phyloP scores from a whole-genome alignment of 1,140 invertebrate genomes.

The Zaprionus ornatus region DNA sequence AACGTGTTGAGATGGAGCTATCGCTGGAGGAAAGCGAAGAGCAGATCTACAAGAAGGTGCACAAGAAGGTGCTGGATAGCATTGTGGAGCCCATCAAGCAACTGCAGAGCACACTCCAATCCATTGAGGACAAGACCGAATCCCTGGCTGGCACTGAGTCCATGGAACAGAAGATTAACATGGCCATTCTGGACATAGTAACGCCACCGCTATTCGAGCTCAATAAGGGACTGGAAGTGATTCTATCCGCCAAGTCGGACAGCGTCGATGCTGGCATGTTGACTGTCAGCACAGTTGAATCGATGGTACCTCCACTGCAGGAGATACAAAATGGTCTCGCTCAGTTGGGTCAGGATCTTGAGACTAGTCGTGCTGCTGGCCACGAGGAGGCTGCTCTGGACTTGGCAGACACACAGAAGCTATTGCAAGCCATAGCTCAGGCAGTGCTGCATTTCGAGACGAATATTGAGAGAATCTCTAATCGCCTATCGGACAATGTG shows the following conservation, averaged over 20 bases:
- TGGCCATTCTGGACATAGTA: slow-evolving; percentile 85
- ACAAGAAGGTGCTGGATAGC: slow-evolving; percentile 84
- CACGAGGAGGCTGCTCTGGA: slow-evolving; percentile 59
- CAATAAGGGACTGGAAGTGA: slow-evolving; percentile 84
- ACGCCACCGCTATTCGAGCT: slow-evolving; percentile 84
- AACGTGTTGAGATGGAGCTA: slow-evolving; percentile 84
- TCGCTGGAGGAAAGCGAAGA: slow-evolving; percentile 82
- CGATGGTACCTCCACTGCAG: slow-evolving; percentile 84
- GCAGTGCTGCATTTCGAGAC: slow-evolving; percentile 79
- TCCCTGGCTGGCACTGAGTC: slow-evolving; percentile 83
- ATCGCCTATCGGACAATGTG: slow-evolving; percentile 55
- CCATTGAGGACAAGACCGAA: slow-evolving; percentile 84
- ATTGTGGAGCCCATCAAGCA: slow-evolving; percentile 84
- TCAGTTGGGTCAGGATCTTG: slow-evolving; percentile 76
- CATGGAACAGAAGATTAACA: slow-evolving; percentile 84
- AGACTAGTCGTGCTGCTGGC: slow-evolving; percentile 60
- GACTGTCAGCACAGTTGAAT: slow-evolving; percentile 84
- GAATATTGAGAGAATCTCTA: slow-evolving; percentile 72
- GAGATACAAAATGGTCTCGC: slow-evolving; percentile 84
- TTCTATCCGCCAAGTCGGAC: slow-evolving; percentile 66
- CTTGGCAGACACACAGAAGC: slow-evolving; percentile 74
- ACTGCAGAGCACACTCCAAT: slow-evolving; percentile 82
- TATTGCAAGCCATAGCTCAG: slow-evolving; percentile 79
- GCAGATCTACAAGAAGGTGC: slow-evolving; percentile 76
- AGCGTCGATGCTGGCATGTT: slow-evolving; percentile 73